A percentile compares a stretch with the other conserved stretches of the same genome.
Evolutionary conservation across 2,888 invertebrate species (phyloP).

Genomic region (Sphaerophoria taeniata): DNA sequence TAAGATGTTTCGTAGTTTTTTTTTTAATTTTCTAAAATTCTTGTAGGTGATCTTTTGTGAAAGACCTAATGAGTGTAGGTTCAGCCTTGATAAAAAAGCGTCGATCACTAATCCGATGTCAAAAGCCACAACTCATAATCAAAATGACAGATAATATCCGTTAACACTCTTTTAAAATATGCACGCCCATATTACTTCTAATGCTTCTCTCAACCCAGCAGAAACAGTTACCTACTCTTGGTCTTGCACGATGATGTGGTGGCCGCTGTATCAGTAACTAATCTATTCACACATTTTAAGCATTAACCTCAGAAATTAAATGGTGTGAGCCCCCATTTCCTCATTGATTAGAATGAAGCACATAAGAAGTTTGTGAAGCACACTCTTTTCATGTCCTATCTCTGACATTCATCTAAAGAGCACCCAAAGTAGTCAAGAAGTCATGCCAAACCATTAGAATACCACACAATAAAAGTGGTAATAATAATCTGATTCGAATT

Average conservation of each 20-base stretch:
- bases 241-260: not conserved
- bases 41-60: slow-evolving; percentile 8
- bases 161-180: slow-evolving; percentile 33
- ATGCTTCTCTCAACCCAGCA: not conserved
- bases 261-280: slow-evolving; percentile 4
- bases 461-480: slow-evolving; percentile 67
- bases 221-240: slow-evolving; percentile 17
- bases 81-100: not conserved
- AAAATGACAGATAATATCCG: slow-evolving; percentile 40
- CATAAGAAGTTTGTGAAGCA: not conserved
- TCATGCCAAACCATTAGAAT: slow-evolving; percentile 60
- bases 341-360: slow-evolving; percentile 29
- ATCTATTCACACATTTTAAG: slow-evolving; percentile 55
- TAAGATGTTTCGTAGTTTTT: not conserved
- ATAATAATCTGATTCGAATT: slow-evolving; percentile 71
- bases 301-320: slow-evolving; percentile 48
- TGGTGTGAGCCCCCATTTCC: slow-evolving; percentile 46
- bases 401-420: slow-evolving; percentile 25
- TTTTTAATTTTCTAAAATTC: not conserved
- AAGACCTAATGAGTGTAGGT: not conserved
- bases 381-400: not conserved
- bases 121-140: slow-evolving; percentile 37
- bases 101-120: slow-evolving; percentile 45
- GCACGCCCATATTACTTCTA: not conserved
- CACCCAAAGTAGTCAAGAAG: slow-evolving; percentile 25